phyloP scores from a whole-genome alignment of 2,113 vertebrate genomes.

The Callaeas wilsoni region DNA sequence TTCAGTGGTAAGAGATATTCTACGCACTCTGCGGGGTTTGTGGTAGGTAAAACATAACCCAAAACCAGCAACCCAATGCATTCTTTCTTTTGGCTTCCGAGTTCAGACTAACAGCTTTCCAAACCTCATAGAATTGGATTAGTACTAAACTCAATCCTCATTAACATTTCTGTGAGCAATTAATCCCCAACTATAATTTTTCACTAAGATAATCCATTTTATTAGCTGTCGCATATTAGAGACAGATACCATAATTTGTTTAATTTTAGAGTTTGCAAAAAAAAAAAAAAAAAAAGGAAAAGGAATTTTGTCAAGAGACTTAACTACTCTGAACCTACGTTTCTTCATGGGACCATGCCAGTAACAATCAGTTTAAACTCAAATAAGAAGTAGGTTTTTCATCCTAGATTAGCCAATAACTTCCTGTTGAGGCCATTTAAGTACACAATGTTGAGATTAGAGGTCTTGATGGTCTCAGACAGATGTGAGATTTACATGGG shows the following conservation, averaged over 20 bases:
- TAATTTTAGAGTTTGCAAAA: not conserved
- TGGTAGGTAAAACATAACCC: not conserved
- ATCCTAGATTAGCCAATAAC: not conserved
- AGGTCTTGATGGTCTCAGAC: not conserved
- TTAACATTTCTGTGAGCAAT: not conserved
- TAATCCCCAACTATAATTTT: not conserved
- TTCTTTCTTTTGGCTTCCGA: rapidly evolving
- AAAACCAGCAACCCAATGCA: rapidly evolving
- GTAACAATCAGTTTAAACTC: not conserved
- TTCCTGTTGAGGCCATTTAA: not conserved
- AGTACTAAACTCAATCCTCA: not conserved
- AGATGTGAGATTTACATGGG: not conserved
- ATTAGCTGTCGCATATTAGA: not conserved
- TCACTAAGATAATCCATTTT: not conserved
- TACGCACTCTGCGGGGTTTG: rapidly evolving
- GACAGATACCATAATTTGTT: not conserved
- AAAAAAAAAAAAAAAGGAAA: not conserved
- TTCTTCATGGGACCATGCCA: not conserved
- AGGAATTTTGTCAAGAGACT: not conserved
- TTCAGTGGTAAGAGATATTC: not conserved
- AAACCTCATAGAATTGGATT: not conserved
- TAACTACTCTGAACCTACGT: not conserved
- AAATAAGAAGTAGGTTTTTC: not conserved
- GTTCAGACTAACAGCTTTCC: not conserved
- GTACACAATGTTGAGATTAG: not conserved